Evolutionary conservation across 2,888 invertebrate species (phyloP).

Genomic region (Hypomecis atomaria): DNA sequence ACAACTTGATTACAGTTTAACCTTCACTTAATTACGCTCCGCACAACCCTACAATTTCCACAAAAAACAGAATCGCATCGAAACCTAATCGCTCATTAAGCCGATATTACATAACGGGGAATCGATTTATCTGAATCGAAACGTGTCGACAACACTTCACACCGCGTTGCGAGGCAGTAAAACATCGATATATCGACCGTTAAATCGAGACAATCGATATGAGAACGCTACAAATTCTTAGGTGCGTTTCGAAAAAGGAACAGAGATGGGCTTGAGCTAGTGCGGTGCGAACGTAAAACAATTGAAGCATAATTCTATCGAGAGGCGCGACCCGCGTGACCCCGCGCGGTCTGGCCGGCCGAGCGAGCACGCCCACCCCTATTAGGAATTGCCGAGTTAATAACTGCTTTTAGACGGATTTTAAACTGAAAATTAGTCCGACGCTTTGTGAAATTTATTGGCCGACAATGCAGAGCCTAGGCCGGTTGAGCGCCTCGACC

Average conservation of each 20-base stretch:
- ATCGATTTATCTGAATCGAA: slow-evolving; percentile 49
- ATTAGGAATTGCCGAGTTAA: slow-evolving; percentile 59
- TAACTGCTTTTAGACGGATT: slow-evolving; percentile 56
- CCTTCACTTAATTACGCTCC: slow-evolving; percentile 66
- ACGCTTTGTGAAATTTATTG: slow-evolving; percentile 33
- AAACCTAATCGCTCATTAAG: slow-evolving; percentile 33
- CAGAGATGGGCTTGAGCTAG: slow-evolving; percentile 37
- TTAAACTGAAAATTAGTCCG: slow-evolving; percentile 48
- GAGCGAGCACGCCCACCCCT: slow-evolving; percentile 60
- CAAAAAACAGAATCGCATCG: slow-evolving; percentile 23
- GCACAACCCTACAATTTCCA: slow-evolving; percentile 46
- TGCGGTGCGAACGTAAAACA: slow-evolving; percentile 68
- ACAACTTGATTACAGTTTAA: slow-evolving; percentile 71
- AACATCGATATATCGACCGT: slow-evolving; percentile 58
- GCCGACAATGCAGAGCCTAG: slow-evolving; percentile 16
- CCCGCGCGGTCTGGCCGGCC: slow-evolving; percentile 47
- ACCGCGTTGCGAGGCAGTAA: slow-evolving; percentile 64
- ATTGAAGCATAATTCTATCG: slow-evolving; percentile 77
- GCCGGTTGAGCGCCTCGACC: slow-evolving; percentile 1
- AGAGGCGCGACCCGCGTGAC: slow-evolving; percentile 51
- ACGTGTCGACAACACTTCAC: slow-evolving; percentile 70
- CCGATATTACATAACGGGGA: slow-evolving; percentile 44
- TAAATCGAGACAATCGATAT: slow-evolving; percentile 57
- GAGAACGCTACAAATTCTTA: slow-evolving; percentile 49
- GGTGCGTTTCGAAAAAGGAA: slow-evolving; percentile 57